These are phyloP conservation scores for Blastobasis lacticolella DNA, from an alignment of 2,888 invertebrate species.

Conservation along the genomic window DNA sequence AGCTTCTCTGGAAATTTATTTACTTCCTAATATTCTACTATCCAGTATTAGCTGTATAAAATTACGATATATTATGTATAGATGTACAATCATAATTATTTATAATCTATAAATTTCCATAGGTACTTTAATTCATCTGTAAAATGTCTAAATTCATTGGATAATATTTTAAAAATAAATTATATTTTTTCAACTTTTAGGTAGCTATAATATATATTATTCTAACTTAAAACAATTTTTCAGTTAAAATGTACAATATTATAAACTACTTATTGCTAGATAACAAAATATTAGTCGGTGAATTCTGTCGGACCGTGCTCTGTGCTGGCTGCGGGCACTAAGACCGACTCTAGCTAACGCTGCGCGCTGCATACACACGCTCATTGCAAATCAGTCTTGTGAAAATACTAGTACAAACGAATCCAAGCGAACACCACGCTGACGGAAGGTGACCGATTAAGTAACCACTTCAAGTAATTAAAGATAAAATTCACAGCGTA, in stretches of 20 bases:
- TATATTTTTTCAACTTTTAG: constrained; percentile 22
- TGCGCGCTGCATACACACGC: background rate
- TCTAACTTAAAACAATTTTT: constrained; percentile 19
- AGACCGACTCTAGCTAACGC: constrained; percentile 12
- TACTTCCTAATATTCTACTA: no score
- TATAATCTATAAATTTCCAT: constrained; percentile 2
- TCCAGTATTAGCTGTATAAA: no score
- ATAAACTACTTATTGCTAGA: constrained; percentile 45
- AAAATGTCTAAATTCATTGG: constrained; percentile 1
- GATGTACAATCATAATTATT: constrained; percentile 9
- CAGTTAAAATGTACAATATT: constrained; percentile 29
- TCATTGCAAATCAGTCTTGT: constrained; percentile 35
- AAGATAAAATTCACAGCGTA: background rate
- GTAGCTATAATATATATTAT: background rate
- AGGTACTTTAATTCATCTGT: constrained; percentile 1
- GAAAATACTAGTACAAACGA: constrained; percentile 6
- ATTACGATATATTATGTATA: background rate
- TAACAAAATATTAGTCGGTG: constrained; percentile 34
- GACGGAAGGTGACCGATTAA: background rate
- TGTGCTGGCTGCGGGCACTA: constrained; percentile 34
- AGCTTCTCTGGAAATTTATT: no score
- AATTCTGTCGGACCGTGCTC: constrained; percentile 28
- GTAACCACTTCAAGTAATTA: background rate
- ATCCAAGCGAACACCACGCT: constrained; percentile 7
- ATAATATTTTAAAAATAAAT: constrained; percentile 13